Percentiles rank a stretch among this genome's conserved stretches.
phyloP scores from a whole-genome alignment of 2,888 invertebrate species.

The Heliconius aoede region DNA sequence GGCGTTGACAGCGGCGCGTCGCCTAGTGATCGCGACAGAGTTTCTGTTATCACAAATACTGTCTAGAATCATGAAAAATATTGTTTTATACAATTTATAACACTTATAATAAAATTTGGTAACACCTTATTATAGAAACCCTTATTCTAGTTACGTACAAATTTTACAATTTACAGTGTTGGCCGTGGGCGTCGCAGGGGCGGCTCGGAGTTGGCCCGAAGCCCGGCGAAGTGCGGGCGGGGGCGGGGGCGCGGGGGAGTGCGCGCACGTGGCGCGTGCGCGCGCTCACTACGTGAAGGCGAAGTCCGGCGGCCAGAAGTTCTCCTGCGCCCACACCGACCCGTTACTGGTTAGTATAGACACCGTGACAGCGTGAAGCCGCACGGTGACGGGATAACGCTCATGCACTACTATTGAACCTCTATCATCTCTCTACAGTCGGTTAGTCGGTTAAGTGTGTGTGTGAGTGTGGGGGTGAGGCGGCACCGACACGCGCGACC shows the following conservation, averaged over 20 bases:
- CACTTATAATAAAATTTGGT: constrained; percentile 59
- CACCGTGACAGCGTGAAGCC: background rate
- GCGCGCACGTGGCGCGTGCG: constrained; percentile 28
- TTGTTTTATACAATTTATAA: constrained; percentile 58
- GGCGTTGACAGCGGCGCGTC: background rate
- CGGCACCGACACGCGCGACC: constrained; percentile 7
- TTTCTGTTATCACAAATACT: constrained; percentile 26
- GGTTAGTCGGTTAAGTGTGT: constrained; percentile 40
- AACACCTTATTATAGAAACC: constrained; percentile 52
- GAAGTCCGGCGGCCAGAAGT: constrained; percentile 79
- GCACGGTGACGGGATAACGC: background rate
- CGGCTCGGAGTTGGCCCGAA: constrained; percentile 51
- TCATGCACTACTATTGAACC: constrained; percentile 29
- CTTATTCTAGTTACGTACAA: constrained; percentile 54
- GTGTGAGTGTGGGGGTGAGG: constrained; percentile 17
- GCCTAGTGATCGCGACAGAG: background rate
- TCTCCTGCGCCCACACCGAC: constrained; percentile 66
- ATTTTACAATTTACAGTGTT: constrained; percentile 61
- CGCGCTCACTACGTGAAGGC: constrained; percentile 71
- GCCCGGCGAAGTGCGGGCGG: constrained; percentile 28
- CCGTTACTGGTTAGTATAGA: constrained; percentile 58
- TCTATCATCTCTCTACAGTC: constrained; percentile 25
- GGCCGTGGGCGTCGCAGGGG: background rate
- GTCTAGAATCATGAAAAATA: constrained; percentile 52
- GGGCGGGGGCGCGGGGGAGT: constrained; percentile 6